phyloP scores from a whole-genome alignment of 2,113 vertebrate species.

The Neopipo cinnamomea region DNA sequence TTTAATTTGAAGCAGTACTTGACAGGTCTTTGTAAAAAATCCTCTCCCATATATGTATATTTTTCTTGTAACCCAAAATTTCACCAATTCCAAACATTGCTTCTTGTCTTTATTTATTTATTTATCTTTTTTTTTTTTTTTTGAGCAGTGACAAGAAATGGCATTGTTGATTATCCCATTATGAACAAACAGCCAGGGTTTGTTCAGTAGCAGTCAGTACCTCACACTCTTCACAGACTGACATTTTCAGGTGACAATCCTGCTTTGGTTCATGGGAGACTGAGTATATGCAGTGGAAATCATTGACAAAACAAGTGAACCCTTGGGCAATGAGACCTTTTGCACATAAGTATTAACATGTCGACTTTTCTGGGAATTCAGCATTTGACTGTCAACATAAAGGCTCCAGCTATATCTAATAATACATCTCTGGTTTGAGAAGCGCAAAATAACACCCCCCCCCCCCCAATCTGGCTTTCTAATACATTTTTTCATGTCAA shows the following conservation, averaged over 20 bases:
- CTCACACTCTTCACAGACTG: background rate
- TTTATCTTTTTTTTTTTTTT: background rate
- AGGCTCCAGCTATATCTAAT: background rate
- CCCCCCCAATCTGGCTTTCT: background rate
- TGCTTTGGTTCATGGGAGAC: background rate
- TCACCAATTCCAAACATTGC: background rate
- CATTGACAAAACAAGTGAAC: background rate
- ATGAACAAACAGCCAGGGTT: background rate
- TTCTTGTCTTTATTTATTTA: background rate
- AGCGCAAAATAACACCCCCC: slow-evolving; percentile 17
- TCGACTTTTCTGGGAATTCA: slow-evolving; percentile 7
- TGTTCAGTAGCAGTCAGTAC: background rate
- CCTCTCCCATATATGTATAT: background rate
- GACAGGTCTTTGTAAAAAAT: background rate
- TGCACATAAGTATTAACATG: background rate
- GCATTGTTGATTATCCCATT: background rate
- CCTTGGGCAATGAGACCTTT: slow-evolving; percentile 12
- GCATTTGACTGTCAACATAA: slow-evolving; percentile 23
- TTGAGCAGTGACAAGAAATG: background rate
- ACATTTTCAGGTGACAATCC: slow-evolving; percentile 4
- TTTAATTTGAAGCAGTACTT: slow-evolving; percentile 19
- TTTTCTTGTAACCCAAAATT: background rate
- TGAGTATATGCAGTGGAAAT: background rate
- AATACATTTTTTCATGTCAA: background rate
- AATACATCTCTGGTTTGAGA: slow-evolving; percentile 9